Conservation (phyloP, 2,797 vertebrate species). For the Erethizon dorsatum region DNA sequence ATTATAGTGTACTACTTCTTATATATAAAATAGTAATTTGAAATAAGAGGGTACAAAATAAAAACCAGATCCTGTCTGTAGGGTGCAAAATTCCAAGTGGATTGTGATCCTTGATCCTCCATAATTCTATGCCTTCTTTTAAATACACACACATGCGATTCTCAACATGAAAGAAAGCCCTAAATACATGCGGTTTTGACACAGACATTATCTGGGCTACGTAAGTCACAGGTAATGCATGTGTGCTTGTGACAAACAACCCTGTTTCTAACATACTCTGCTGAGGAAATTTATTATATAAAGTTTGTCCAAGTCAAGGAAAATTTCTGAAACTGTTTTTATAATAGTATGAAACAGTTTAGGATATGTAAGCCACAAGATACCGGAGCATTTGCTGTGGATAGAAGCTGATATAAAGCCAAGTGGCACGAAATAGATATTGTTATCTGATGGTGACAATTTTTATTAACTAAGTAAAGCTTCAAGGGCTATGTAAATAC, state of each 20-base stretch:
- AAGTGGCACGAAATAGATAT: background rate
- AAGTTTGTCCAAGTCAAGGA: constrained; percentile 46
- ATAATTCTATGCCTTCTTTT: constrained; percentile 22
- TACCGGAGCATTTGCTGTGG: constrained; percentile 28
- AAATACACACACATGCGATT: background rate
- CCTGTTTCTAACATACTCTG: background rate
- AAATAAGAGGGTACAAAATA: constrained; percentile 18
- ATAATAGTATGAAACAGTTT: background rate
- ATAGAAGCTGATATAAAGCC: constrained; percentile 31
- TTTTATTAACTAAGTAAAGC: constrained; percentile 35
- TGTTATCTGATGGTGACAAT: constrained; percentile 28
- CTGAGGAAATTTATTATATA: background rate
- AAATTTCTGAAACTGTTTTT: background rate
- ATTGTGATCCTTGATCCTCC: constrained; percentile 6
- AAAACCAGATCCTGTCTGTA: constrained; percentile 7
- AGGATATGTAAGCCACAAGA: background rate
- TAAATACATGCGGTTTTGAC: background rate
- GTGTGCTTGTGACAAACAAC: background rate
- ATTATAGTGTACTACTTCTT: constrained; percentile 3
- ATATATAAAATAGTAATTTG: constrained; percentile 31
- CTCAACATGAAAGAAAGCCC: background rate
- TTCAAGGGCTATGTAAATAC: background rate
- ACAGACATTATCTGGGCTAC: background rate
- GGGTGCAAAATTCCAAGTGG: background rate
- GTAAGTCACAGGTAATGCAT: background rate